These are phyloP conservation scores for Aporophyla lueneburgensis DNA, from an alignment of 2,888 invertebrate species.

Conservation along the genomic window DNA sequence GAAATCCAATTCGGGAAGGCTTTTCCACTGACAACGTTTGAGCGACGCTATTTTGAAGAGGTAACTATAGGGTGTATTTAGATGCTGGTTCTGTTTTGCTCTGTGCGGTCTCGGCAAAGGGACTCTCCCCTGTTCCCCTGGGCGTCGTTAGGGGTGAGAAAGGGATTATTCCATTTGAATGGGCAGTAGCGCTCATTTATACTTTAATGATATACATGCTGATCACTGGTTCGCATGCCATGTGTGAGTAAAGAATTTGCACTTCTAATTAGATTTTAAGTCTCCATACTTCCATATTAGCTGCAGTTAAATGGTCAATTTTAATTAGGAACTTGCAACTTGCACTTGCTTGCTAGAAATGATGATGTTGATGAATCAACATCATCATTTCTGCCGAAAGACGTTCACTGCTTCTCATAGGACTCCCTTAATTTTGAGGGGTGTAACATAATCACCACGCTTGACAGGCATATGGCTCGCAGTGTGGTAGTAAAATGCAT, in stretches of 20 bases:
- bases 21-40: conserved; percentile 59
- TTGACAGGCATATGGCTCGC: no score
- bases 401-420: no score
- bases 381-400: no score
- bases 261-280: neutral
- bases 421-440: no score
- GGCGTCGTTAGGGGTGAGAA: conserved; percentile 63
- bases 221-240: conserved; percentile 35
- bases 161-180: conserved; percentile 59
- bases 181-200: conserved; percentile 46
- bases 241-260: conserved; percentile 22
- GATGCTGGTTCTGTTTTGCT: conserved; percentile 36
- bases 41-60: conserved; percentile 53
- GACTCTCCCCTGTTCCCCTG: conserved; percentile 44
- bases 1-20: conserved; percentile 71
- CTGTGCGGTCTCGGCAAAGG: conserved; percentile 30
- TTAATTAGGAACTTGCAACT: neutral
- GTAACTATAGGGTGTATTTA: conserved; percentile 33
- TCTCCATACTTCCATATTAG: neutral
- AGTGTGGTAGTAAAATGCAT: no score
- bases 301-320: neutral
- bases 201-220: conserved; percentile 49
- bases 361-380: no score
- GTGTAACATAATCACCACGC: no score
- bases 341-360: no score